Evolutionary conservation across 2,113 vertebrate species (phyloP).

Genomic region (Amphiprion percula): DNA sequence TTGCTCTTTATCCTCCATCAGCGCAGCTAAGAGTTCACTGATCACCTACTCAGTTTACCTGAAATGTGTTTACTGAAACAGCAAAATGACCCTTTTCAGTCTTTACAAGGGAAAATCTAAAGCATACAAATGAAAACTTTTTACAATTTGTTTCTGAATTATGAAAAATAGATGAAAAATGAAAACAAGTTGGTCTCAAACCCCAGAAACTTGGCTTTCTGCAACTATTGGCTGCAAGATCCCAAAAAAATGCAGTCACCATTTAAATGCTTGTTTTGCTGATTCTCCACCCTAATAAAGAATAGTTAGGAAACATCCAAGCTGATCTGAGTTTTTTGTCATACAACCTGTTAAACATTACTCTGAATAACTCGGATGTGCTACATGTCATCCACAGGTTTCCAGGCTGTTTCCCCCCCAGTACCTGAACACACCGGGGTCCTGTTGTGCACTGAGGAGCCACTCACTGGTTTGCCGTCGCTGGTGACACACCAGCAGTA

Average conservation of each 20-base stretch:
- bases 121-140: no score
- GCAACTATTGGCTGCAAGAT: not conserved
- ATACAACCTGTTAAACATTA: slow-evolving; percentile 15
- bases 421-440: slow-evolving; percentile 99
- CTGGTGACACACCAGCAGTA: slow-evolving; percentile 99
- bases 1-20: not conserved
- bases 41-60: not conserved
- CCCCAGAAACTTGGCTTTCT: slow-evolving; percentile 2
- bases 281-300: slow-evolving; percentile 1
- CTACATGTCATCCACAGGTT: slow-evolving; percentile 20
- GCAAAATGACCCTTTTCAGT: no score
- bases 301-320: not conserved
- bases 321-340: not conserved
- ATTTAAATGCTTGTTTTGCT: not conserved
- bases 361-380: not conserved
- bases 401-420: slow-evolving; percentile 46
- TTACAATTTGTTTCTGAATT: not conserved
- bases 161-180: not conserved
- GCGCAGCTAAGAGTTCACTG: no score
- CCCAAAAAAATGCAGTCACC: slow-evolving; percentile 3
- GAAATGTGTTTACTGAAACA: no score
- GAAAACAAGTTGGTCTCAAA: not conserved
- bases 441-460: slow-evolving; percentile 98
- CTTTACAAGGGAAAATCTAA: no score
- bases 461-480: slow-evolving; percentile 97